Conservation (phyloP, 1,140 invertebrate species). For the Cephus cinctus region DNA sequence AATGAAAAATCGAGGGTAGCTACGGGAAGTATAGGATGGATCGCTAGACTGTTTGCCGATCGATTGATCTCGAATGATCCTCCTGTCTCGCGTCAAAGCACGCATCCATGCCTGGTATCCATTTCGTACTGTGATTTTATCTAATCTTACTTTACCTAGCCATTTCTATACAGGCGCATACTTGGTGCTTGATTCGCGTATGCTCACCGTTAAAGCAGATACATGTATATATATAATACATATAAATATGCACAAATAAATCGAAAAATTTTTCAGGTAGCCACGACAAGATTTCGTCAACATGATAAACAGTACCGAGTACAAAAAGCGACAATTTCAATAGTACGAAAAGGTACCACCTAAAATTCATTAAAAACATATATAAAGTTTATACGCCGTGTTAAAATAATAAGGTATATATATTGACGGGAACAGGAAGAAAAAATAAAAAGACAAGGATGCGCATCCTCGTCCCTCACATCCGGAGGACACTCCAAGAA, state of each 20-base stretch:
- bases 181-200: no score
- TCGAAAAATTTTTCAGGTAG: background rate
- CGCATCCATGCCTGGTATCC: conserved; percentile 34
- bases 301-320: background rate
- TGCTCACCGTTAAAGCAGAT: background rate
- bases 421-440: background rate
- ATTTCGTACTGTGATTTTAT: no score
- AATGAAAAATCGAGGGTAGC: no score
- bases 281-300: background rate
- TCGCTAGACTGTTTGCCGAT: no score
- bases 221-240: background rate
- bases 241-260: background rate
- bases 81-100: conserved; percentile 30
- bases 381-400: background rate
- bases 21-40: no score
- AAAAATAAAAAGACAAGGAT: background rate
- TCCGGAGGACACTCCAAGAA: background rate
- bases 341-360: no score
- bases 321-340: no score
- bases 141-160: no score
- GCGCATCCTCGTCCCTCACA: background rate
- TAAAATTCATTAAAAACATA: background rate
- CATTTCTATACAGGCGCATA: background rate
- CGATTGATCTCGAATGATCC: conserved; percentile 36
- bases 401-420: background rate